phyloP scores from a whole-genome alignment of 1,140 invertebrate species.

The Sinella curviseta region DNA sequence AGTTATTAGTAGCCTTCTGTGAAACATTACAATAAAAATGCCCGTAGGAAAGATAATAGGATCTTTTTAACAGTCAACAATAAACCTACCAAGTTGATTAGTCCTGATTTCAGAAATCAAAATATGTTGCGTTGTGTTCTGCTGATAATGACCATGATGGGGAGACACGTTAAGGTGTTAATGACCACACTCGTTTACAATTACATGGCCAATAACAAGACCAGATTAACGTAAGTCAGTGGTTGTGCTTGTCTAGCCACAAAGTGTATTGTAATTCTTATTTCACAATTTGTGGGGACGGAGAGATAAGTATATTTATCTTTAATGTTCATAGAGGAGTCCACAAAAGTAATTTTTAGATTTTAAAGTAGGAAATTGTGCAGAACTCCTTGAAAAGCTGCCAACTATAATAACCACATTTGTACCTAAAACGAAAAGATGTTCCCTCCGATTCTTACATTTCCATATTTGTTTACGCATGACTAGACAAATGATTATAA shows the following conservation, averaged over 20 bases:
- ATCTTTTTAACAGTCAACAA: no score
- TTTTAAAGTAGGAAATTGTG: background rate
- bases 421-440: background rate
- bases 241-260: no score
- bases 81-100: background rate
- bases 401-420: background rate
- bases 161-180: background rate
- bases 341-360: background rate
- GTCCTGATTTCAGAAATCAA: background rate
- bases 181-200: constrained; percentile 12
- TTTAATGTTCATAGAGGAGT: background rate
- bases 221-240: no score
- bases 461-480: background rate
- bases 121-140: no score
- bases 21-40: no score
- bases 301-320: no score
- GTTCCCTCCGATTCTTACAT: background rate
- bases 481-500: constrained; percentile 5
- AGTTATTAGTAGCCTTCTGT: no score
- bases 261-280: no score
- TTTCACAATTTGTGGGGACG: no score
- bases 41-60: no score
- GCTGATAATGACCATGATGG: background rate
- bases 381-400: background rate
- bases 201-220: background rate